Percentiles rank a stretch among this genome's conserved stretches.
phyloP scores from a whole-genome alignment of 64 coral and sea anemone genomes.

The Montipora sp. region DNA sequence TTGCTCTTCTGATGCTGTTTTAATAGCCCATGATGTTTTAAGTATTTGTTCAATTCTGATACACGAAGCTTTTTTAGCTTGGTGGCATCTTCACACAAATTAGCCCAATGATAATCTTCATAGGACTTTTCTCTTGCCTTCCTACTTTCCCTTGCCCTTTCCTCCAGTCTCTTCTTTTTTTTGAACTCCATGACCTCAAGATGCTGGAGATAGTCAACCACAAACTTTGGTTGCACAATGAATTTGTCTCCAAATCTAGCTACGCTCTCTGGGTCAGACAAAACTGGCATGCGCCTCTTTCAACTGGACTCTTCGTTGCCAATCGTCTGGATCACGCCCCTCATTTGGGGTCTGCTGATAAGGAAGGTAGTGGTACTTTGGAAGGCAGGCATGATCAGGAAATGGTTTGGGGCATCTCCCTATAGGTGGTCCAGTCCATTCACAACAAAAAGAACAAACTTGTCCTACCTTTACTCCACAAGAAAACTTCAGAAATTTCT shows the following conservation, averaged over 20 bases:
- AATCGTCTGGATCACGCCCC: neutral
- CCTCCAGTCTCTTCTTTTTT: no score
- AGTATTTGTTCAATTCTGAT: no score
- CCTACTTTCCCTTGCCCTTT: no score
- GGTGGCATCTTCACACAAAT: no score
- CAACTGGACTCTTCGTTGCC: neutral
- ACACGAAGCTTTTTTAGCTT: no score
- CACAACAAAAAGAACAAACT: no score
- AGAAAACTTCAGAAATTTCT: no score
- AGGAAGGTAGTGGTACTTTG: neutral
- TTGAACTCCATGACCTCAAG: neutral
- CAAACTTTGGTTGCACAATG: neutral
- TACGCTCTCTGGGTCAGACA: neutral
- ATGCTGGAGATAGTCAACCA: neutral
- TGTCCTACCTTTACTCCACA: no score
- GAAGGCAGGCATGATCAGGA: neutral
- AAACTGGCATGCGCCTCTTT: neutral
- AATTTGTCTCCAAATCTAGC: neutral
- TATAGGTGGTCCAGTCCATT: neutral
- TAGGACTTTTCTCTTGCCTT: no score
- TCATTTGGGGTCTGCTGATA: neutral
- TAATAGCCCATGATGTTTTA: no score
- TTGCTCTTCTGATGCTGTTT: no score
- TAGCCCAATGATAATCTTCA: no score
- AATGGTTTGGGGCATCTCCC: neutral